Conservation (phyloP, 2,888 invertebrate species). For the Apodemia mormo region DNA sequence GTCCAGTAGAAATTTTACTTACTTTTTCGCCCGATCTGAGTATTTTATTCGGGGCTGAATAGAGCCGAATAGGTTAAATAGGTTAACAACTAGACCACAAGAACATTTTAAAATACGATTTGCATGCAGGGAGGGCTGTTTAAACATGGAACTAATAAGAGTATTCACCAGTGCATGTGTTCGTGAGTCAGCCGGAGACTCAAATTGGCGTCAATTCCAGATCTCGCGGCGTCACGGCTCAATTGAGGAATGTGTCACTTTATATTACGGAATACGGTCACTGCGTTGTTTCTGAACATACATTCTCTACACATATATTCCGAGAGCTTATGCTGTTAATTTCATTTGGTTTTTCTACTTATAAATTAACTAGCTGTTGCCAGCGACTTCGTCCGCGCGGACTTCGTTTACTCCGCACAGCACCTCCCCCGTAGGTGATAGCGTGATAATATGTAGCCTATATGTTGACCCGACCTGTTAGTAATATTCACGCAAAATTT, state of each 20-base stretch:
- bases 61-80: too few species aligned
- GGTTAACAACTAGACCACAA: too few species aligned
- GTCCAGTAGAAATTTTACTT: too few species aligned
- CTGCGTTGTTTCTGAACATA: constrained; percentile 9
- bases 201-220: constrained; percentile 79
- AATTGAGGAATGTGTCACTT: constrained; percentile 80
- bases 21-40: too few species aligned
- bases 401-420: too few species aligned
- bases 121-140: background rate
- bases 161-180: constrained; percentile 22
- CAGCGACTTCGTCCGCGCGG: too few species aligned
- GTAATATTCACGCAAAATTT: too few species aligned
- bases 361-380: too few species aligned
- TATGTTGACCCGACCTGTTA: too few species aligned
- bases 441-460: too few species aligned
- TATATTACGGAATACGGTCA: constrained; percentile 44
- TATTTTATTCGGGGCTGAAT: too few species aligned
- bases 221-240: constrained; percentile 65
- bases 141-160: background rate
- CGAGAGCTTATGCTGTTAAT: background rate
- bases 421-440: too few species aligned
- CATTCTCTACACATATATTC: background rate
- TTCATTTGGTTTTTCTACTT: background rate
- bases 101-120: background rate
- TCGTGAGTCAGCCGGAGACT: constrained; percentile 72